Percentiles rank a stretch among this genome's conserved stretches.
Evolutionary conservation across 1,140 invertebrate species (phyloP).

Genomic region (Uloborus diversus): DNA sequence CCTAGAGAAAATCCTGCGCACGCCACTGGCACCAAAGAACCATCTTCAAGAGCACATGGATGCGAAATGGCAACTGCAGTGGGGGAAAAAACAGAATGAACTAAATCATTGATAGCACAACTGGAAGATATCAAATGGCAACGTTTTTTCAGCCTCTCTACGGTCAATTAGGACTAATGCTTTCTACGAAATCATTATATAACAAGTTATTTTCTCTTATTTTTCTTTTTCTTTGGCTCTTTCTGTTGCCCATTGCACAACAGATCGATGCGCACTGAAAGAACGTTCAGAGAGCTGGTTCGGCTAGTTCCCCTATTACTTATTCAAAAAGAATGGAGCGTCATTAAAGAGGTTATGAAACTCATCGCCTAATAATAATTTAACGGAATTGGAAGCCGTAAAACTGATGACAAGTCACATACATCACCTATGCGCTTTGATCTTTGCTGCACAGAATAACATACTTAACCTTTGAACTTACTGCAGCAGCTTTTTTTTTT

Average conservation of each 20-base stretch:
- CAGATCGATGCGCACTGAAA: neutral
- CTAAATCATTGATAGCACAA: neutral
- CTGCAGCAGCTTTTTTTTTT: too few relatives aligned
- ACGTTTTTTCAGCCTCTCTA: neutral
- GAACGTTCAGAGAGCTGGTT: conserved; percentile 4
- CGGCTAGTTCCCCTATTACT: neutral
- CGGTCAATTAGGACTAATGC: conserved; percentile 41
- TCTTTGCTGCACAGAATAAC: too few relatives aligned
- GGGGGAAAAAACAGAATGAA: neutral
- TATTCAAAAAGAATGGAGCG: neutral
- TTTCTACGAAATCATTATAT: conserved; percentile 39
- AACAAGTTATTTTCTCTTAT: too few relatives aligned
- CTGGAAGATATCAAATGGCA: conserved; percentile 16
- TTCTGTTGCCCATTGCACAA: conserved; percentile 10
- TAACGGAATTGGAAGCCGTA: too few relatives aligned
- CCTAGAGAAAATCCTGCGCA: too few relatives aligned
- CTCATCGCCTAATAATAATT: neutral
- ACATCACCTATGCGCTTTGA: too few relatives aligned
- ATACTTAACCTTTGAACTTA: too few relatives aligned
- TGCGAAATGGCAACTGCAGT: neutral
- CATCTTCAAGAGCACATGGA: too few relatives aligned
- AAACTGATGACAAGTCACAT: too few relatives aligned
- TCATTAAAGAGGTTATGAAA: conserved; percentile 28
- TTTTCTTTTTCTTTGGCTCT: too few relatives aligned
- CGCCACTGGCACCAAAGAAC: too few relatives aligned